phyloP scores from a whole-genome alignment of 2,797 vertebrate genomes.

The Glyptemys insculpta region DNA sequence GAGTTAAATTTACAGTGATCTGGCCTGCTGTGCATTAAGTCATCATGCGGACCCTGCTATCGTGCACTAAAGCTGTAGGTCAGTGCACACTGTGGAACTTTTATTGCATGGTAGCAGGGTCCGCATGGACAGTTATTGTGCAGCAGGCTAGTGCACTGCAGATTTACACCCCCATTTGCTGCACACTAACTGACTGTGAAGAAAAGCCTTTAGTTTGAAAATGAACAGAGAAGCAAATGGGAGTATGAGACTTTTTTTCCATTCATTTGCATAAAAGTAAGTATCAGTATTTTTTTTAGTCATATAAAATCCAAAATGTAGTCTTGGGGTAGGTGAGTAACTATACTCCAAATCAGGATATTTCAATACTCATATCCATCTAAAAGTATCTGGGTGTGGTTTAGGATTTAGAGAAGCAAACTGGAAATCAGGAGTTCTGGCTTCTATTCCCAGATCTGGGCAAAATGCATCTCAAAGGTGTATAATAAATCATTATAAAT shows the following conservation, averaged over 20 bases:
- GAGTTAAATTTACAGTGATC: no score
- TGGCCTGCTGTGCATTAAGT: not conserved
- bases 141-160: not conserved
- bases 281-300: not conserved
- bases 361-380: not conserved
- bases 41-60: not conserved
- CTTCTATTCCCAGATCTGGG: not conserved
- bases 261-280: not conserved
- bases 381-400: fast-evolving
- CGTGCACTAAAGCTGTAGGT: no score
- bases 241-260: not conserved
- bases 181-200: no score
- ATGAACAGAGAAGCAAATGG: not conserved
- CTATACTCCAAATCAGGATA: not conserved
- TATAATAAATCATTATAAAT: not conserved
- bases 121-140: not conserved
- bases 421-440: not conserved
- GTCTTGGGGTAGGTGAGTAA: not conserved
- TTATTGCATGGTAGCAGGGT: not conserved
- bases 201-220: not conserved
- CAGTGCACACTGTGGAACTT: no score
- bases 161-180: no score
- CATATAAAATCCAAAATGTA: not conserved
- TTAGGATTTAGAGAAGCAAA: not conserved
- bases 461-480: not conserved